Conservation (phyloP, 2,888 invertebrate genomes). For the Lingula anatina region DNA sequence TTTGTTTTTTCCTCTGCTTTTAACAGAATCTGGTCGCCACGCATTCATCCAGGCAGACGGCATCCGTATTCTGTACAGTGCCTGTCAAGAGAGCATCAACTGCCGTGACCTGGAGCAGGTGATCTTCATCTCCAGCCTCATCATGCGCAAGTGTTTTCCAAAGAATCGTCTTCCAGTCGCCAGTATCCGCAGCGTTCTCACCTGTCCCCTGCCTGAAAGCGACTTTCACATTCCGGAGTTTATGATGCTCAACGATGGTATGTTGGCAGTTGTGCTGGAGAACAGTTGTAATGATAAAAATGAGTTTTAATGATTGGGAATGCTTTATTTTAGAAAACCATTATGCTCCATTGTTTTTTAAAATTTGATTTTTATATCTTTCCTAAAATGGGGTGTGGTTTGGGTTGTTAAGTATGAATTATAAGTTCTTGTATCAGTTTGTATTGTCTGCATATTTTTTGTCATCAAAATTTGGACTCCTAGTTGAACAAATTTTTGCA, state of each 20-base stretch:
- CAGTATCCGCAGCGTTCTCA: constrained; percentile 55
- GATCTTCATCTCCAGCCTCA: constrained; percentile 60
- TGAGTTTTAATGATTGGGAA: too few species aligned
- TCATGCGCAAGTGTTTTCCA: constrained; percentile 66
- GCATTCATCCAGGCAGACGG: constrained; percentile 46
- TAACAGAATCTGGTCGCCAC: constrained; percentile 43
- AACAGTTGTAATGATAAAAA: too few species aligned
- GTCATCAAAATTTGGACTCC: too few species aligned
- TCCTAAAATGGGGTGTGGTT: too few species aligned
- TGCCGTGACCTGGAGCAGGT: constrained; percentile 42
- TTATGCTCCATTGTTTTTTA: too few species aligned
- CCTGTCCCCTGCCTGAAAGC: constrained; percentile 42
- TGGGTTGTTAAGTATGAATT: too few species aligned
- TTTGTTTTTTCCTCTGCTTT: too few species aligned
- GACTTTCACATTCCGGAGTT: constrained; percentile 30
- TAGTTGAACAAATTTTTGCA: too few species aligned
- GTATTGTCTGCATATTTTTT: too few species aligned
- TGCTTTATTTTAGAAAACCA: too few species aligned
- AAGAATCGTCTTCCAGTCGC: constrained; percentile 64
- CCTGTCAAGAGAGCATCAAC: constrained; percentile 40
- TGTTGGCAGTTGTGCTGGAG: background rate
- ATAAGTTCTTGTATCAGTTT: too few species aligned
- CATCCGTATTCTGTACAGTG: constrained; percentile 40
- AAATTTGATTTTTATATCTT: too few species aligned
- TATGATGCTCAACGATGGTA: background rate